Evolutionary conservation across 1,140 invertebrate genomes (phyloP).

Genomic region (Oncopeltus fasciatus): DNA sequence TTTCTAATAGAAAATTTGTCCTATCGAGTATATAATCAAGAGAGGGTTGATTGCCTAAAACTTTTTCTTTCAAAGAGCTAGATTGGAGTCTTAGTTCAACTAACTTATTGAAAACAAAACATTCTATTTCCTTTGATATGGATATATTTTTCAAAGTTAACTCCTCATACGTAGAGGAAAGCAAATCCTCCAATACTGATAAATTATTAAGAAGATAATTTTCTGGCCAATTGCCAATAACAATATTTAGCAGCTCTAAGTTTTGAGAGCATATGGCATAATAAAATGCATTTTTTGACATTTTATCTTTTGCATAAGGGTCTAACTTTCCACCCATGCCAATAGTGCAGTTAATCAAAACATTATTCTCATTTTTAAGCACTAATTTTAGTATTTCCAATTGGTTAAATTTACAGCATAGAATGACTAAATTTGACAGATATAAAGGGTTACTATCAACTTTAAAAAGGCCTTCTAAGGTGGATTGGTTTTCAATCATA

Average conservation of each 20-base stretch:
- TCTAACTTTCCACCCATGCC: neutral
- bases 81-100: slow-evolving; percentile 4
- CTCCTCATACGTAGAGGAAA: slow-evolving; percentile 15
- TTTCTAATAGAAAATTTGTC: neutral
- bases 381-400: neutral
- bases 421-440: neutral
- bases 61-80: neutral
- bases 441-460: neutral
- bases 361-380: neutral
- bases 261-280: slow-evolving; percentile 12
- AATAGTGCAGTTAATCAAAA: neutral
- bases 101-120: slow-evolving; percentile 14
- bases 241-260: slow-evolving; percentile 6
- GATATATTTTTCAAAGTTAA: slow-evolving; percentile 15
- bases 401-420: neutral
- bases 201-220: neutral
- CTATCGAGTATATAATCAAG: neutral
- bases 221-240: slow-evolving; percentile 18
- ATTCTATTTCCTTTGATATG: slow-evolving; percentile 15
- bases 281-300: slow-evolving; percentile 15
- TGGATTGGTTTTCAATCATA: neutral
- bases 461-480: neutral
- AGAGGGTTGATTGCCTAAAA: neutral
- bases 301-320: neutral
- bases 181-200: slow-evolving; percentile 2